phyloP scores from a whole-genome alignment of 2,888 invertebrate species.

The Rhorus exstirpatorius region DNA sequence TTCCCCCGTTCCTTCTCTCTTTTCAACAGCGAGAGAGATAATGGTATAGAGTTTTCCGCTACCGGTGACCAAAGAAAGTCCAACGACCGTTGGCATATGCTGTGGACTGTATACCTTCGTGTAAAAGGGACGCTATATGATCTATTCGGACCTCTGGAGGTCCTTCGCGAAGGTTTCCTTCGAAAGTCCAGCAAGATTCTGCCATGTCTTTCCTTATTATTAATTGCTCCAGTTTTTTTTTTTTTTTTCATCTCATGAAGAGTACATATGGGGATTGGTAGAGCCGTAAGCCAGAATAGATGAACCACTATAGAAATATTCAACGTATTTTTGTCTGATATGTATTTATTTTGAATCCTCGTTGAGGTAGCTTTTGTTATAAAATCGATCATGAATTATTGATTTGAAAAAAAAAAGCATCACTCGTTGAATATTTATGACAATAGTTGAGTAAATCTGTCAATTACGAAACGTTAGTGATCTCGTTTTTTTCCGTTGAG shows the following conservation, averaged over 20 bases:
- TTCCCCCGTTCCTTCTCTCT: conserved; percentile 13
- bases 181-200: conserved; percentile 1
- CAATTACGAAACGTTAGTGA: not conserved
- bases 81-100: conserved; percentile 61
- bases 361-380: too few relatives aligned
- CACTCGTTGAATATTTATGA: not conserved
- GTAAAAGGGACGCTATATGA: conserved; percentile 28
- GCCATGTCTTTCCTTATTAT: conserved; percentile 29
- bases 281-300: not conserved
- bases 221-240: conserved; percentile 51
- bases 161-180: conserved; percentile 2
- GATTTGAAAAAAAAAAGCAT: too few relatives aligned
- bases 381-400: too few relatives aligned
- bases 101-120: conserved; percentile 1
- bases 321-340: not conserved
- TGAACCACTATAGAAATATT: not conserved
- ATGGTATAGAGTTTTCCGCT: not conserved
- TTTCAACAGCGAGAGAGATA: not conserved
- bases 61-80: conserved; percentile 37
- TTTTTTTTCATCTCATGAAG: conserved; percentile 1
- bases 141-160: conserved; percentile 28
- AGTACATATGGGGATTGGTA: conserved; percentile 4
- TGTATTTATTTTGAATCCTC: not conserved
- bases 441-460: not conserved
- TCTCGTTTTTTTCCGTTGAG: conserved; percentile 20